Conservation (phyloP, 2,797 vertebrate genomes). For the Falco biarmicus region DNA sequence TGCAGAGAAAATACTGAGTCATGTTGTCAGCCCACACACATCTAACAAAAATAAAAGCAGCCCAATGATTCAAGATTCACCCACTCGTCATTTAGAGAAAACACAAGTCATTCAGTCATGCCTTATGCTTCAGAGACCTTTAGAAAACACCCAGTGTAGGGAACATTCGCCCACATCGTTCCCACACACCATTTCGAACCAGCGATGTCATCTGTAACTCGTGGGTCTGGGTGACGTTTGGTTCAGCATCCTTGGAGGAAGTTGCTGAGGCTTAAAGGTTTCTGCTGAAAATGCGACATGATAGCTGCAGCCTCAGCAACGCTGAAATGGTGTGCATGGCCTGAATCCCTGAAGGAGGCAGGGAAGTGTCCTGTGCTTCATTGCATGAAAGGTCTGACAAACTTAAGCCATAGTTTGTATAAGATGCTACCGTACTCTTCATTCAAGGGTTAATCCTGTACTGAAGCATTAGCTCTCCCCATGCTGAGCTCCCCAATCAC, state of each 20-base stretch:
- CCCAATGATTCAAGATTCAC: constrained; percentile 76
- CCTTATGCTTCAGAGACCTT: constrained; percentile 59
- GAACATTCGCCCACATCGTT: constrained; percentile 51
- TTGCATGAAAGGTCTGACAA: background rate
- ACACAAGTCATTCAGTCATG: constrained; percentile 75
- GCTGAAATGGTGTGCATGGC: background rate
- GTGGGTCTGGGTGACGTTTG: background rate
- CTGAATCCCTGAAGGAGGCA: background rate
- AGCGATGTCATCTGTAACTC: background rate
- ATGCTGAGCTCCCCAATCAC: background rate
- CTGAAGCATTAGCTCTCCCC: background rate
- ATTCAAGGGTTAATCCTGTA: background rate
- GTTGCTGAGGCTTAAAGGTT: background rate
- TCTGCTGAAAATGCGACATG: background rate
- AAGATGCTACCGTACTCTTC: background rate
- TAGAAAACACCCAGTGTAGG: constrained; percentile 62
- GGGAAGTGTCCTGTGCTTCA: background rate
- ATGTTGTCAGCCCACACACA: constrained; percentile 77
- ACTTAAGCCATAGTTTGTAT: background rate
- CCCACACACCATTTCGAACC: constrained; percentile 10
- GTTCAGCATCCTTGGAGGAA: constrained; percentile 12
- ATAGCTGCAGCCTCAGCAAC: background rate
- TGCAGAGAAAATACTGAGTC: constrained; percentile 81
- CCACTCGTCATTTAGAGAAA: constrained; percentile 76
- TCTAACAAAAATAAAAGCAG: constrained; percentile 80